Evolutionary conservation across 2,113 vertebrate genomes (phyloP), one percentile per base, ranked within the genome.

Genomic region (Hippocampus comes): DNA sequence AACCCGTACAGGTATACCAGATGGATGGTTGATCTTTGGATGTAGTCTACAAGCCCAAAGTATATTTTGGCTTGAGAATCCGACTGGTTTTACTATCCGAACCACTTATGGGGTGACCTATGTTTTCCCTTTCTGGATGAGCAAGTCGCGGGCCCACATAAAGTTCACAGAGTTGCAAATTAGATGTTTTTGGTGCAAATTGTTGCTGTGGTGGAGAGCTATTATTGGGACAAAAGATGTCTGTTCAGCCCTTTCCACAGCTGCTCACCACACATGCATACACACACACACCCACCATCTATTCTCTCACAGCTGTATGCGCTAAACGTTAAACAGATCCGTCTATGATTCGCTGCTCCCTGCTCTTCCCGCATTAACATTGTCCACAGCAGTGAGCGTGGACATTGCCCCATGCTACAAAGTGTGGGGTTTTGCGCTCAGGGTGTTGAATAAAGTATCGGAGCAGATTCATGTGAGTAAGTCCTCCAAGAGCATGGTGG

Each of bases 191-290:
- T 38, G 23, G 65, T 78, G 51, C 75, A 84, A 86, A 88, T 79
- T 81, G 81, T 85, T 79, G 74, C 79, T 80, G 70, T 72, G 79
- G 78, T 81, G 77, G 59, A 15, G 75, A 78, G 85, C 84, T 87
- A 86, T 88, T 88, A 86, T 80, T 82, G 84, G 85, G 85, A 89
- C 86, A 89, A 90, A 90, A 89, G 89, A 84, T 86, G 86, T 85
- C 82, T 89, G 87, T 90, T 89, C 89, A 88, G 82, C 87, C 86
- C 76, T 89, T 86, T 90, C 86, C 88, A 89, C 89, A 88, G 89
- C 89, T 90, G 88, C 88, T 85, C 82, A 74, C 71, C 70, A 73
- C 78, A 72, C 76, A 82, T 79, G 73, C 63, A 74, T 76, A 77
- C 72, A 71, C 70, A 71, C 77, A 82, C 85, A 77, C 71, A 27